A percentile compares a stretch with the other conserved stretches of the same genome.
These are phyloP conservation scores for Sitta europaea DNA, from an alignment of 2,113 vertebrate genomes.

Conservation along the genomic window DNA sequence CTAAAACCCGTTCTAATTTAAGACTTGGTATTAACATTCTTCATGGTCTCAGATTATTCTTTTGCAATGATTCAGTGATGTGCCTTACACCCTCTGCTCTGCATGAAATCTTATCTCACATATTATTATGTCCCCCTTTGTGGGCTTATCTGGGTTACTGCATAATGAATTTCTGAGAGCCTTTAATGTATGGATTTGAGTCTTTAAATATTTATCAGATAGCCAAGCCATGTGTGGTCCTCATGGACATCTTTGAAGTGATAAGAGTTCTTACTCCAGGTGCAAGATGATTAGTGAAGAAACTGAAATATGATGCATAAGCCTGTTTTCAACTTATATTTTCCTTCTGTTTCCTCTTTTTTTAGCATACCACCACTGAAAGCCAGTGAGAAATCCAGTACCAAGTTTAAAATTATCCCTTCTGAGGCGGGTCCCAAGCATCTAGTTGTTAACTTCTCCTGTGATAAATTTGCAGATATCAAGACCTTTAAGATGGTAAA, in stretches of 20 bases:
- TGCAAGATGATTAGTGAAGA: not conserved
- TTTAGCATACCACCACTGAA: slow-evolving; percentile 61
- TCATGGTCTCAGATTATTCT: not conserved
- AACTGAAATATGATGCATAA: not conserved
- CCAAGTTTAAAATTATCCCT: slow-evolving; percentile 66
- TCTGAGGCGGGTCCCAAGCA: slow-evolving; percentile 67
- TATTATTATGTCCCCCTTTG: not conserved
- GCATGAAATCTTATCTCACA: not conserved
- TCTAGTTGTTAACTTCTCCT: slow-evolving; percentile 72
- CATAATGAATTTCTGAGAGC: not conserved
- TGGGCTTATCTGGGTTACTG: not conserved
- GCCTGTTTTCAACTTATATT: not conserved
- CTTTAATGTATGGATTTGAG: not conserved
- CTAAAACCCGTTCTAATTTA: not conserved
- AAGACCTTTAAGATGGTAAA: slow-evolving; percentile 72
- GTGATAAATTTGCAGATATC: slow-evolving; percentile 69
- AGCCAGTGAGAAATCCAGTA: slow-evolving; percentile 59
- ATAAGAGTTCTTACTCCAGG: not conserved
- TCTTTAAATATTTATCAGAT: not conserved
- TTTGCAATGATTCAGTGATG: not conserved
- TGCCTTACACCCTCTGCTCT: not conserved
- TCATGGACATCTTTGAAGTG: not conserved
- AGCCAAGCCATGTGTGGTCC: not conserved
- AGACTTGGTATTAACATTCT: not conserved
- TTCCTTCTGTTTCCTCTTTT: not conserved